A percentile compares a stretch with the other conserved stretches of the same genome.
These are phyloP conservation scores for Catharus fuscescens DNA, from an alignment of 2,113 vertebrate genomes.

Conservation along the genomic window DNA sequence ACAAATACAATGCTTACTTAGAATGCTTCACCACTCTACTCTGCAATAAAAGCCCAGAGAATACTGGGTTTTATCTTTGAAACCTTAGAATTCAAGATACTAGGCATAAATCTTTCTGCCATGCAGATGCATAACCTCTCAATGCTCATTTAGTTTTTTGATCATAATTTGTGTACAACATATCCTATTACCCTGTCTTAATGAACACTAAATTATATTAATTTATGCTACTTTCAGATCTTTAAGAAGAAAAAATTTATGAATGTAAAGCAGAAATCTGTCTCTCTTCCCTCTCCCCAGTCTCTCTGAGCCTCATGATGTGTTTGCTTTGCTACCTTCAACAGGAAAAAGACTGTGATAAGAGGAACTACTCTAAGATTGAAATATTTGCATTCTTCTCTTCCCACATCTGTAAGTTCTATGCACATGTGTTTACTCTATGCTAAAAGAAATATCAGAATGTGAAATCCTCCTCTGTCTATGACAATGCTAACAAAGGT, in stretches of 20 bases:
- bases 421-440: background rate
- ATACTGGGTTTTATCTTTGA: background rate
- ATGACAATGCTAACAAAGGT: background rate
- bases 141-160: background rate
- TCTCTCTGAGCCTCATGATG: background rate
- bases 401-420: background rate
- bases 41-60: background rate
- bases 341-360: background rate
- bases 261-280: background rate
- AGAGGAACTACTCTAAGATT: background rate
- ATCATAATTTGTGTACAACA: background rate
- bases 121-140: background rate
- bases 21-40: background rate
- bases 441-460: background rate
- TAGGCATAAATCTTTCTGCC: background rate
- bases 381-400: background rate
- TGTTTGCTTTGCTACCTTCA: background rate
- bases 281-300: background rate
- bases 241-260: background rate
- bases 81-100: background rate
- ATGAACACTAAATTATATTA: background rate
- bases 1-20: background rate
- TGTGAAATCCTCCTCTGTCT: background rate
- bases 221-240: background rate
- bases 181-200: background rate